A percentile compares a stretch with the other conserved stretches of the same genome.
Conservation (phyloP, 2,888 invertebrate genomes). For the Diachrysia chrysitis region DNA sequence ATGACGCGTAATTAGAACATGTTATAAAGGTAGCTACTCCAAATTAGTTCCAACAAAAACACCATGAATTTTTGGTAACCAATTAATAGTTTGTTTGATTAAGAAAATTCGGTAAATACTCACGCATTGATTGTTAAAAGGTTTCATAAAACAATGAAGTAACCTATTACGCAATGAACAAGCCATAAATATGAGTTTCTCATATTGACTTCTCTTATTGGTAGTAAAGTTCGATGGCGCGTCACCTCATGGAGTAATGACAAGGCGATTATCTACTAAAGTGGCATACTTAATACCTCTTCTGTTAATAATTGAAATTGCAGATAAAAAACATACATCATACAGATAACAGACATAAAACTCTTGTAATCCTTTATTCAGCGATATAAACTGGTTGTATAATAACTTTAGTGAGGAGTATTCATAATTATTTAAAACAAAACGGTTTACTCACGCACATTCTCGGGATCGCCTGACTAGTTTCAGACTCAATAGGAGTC, state of each 20-base stretch:
- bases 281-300: too few relatives aligned
- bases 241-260: too few relatives aligned
- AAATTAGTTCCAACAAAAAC: neutral
- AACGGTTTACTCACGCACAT: too few relatives aligned
- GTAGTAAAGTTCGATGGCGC: neutral
- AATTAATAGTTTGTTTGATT: conserved; percentile 9
- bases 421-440: too few relatives aligned
- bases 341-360: too few relatives aligned
- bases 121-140: conserved; percentile 6
- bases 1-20: neutral
- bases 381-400: neutral
- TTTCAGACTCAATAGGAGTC: too few relatives aligned
- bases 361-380: neutral
- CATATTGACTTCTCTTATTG: neutral
- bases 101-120: neutral
- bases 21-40: neutral
- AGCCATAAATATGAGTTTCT: too few relatives aligned
- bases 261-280: too few relatives aligned
- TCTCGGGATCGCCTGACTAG: too few relatives aligned
- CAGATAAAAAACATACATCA: too few relatives aligned
- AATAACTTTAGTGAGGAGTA: too few relatives aligned
- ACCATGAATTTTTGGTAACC: neutral
- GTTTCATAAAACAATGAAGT: neutral
- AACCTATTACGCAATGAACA: neutral
- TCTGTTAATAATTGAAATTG: too few relatives aligned